phyloP scores from a whole-genome alignment of 2,888 invertebrate genomes.

The Mechanitis messenoides region DNA sequence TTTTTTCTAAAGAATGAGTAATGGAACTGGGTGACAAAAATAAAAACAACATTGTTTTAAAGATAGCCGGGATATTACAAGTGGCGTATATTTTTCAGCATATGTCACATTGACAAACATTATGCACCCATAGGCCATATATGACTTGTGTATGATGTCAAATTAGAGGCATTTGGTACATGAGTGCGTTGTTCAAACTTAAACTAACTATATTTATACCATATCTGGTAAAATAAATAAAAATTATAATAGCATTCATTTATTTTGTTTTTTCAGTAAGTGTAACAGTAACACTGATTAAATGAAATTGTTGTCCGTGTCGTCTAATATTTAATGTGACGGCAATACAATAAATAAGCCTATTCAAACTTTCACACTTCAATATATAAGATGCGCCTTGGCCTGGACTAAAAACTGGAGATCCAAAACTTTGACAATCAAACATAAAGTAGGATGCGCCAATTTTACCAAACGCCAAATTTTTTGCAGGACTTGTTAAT shows the following conservation, averaged over 20 bases:
- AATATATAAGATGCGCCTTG: constrained; percentile 78
- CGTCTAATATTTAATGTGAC: constrained; percentile 76
- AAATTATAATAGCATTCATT: constrained; percentile 27
- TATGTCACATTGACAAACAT: too few species aligned
- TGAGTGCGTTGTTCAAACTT: background rate
- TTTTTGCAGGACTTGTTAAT: constrained; percentile 70
- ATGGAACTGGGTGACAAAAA: too few species aligned
- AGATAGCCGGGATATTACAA: too few species aligned
- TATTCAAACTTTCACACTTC: constrained; percentile 76
- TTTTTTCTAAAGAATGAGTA: too few species aligned
- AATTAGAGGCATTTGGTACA: too few species aligned
- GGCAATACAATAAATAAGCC: constrained; percentile 79
- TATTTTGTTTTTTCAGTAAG: constrained; percentile 53
- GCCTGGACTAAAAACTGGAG: constrained; percentile 77
- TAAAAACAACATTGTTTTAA: too few species aligned
- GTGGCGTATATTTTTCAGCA: too few species aligned
- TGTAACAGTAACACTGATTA: constrained; percentile 52
- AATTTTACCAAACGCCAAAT: constrained; percentile 71
- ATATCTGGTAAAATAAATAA: constrained; percentile 6
- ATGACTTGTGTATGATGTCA: too few species aligned
- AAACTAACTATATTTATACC: too few species aligned
- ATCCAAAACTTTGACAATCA: constrained; percentile 79
- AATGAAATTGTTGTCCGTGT: constrained; percentile 73
- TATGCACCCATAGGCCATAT: too few species aligned
- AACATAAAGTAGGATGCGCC: constrained; percentile 80